Percentiles rank a stretch among this genome's conserved stretches.
Conservation (phyloP, 2,888 invertebrate genomes). For the Dorcus hopei region DNA sequence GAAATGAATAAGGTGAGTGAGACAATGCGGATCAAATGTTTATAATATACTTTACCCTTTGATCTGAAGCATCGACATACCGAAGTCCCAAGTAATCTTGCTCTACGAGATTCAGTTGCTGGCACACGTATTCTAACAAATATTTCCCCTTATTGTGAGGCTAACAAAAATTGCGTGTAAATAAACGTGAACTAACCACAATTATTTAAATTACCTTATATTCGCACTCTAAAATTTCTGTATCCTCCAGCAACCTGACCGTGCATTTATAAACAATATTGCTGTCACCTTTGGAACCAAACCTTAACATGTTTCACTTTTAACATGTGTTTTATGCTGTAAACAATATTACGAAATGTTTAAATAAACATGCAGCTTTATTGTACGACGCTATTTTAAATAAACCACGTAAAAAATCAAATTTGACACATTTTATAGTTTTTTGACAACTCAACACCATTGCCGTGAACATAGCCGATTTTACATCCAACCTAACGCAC, state of each 20-base stretch:
- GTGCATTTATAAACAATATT: constrained; percentile 81
- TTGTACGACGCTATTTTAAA: too few species aligned
- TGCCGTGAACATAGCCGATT: too few species aligned
- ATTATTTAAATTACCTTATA: constrained; percentile 67
- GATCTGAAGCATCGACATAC: constrained; percentile 84
- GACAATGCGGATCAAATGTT: background rate
- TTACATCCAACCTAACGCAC: too few species aligned
- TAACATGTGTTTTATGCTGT: constrained; percentile 13
- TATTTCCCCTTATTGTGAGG: constrained; percentile 86
- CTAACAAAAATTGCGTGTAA: constrained; percentile 54
- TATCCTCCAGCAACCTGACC: constrained; percentile 84
- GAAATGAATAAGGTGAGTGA: constrained; percentile 45
- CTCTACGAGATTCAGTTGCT: constrained; percentile 85
- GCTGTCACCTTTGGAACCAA: constrained; percentile 65
- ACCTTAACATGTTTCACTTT: constrained; percentile 46
- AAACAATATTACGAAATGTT: background rate
- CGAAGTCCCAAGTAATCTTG: constrained; percentile 93
- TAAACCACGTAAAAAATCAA: background rate
- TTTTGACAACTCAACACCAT: background rate
- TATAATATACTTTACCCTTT: constrained; percentile 65
- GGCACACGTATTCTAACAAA: constrained; percentile 86
- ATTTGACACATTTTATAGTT: constrained; percentile 9
- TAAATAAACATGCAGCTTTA: background rate
- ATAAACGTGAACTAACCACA: constrained; percentile 10
- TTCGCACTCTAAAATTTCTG: constrained; percentile 89